These are phyloP conservation scores for Dromas ardeola DNA, from an alignment of 2,113 vertebrate genomes.

Conservation along the genomic window DNA sequence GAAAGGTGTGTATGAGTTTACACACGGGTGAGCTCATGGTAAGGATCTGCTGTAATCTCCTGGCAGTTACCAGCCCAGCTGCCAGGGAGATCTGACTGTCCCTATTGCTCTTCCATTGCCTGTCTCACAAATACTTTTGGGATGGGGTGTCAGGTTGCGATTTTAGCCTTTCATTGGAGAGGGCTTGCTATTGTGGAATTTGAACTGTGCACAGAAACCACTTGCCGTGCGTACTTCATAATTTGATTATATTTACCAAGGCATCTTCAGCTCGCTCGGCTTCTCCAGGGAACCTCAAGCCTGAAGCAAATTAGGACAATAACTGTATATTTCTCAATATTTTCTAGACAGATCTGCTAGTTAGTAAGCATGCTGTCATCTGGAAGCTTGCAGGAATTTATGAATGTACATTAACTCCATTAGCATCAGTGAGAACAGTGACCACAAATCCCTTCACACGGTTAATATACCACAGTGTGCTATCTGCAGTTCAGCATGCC, in stretches of 20 bases:
- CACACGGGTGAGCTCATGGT: neutral
- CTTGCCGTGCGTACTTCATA: neutral
- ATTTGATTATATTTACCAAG: constrained; percentile 19
- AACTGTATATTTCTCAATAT: neutral
- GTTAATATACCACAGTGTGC: neutral
- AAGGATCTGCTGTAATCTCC: neutral
- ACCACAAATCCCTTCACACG: neutral
- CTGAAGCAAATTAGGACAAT: constrained; percentile 1
- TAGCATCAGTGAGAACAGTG: neutral
- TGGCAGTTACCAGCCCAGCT: neutral
- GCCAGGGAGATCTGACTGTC: neutral
- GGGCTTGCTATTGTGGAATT: neutral
- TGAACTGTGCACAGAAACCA: neutral
- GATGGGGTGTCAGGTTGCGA: neutral
- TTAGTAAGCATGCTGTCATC: neutral
- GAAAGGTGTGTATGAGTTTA: neutral
- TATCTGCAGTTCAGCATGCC: neutral
- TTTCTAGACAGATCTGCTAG: neutral
- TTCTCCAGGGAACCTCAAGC: neutral
- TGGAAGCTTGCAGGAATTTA: neutral
- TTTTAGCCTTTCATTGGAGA: neutral
- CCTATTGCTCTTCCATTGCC: neutral
- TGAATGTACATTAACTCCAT: neutral
- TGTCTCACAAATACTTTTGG: neutral
- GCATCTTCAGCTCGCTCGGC: neutral